Evolutionary conservation across 2,888 invertebrate genomes (phyloP).

Genomic region (Megamerina dolium): DNA sequence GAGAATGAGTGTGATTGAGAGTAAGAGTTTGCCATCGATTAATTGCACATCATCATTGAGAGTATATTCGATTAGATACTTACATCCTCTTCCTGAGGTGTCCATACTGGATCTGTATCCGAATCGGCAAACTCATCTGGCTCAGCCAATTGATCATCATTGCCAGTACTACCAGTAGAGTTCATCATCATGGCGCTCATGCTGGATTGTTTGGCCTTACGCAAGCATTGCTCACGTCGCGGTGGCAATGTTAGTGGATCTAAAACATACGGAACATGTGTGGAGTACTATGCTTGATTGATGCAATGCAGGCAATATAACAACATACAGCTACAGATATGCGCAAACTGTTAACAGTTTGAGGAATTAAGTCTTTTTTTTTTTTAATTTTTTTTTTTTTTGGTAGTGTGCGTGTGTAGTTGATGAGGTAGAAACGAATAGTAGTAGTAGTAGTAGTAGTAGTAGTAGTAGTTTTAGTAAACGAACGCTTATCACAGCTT

Average conservation of each 20-base stretch:
- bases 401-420: too few relatives aligned
- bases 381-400: too few relatives aligned
- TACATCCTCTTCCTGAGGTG: constrained; percentile 57
- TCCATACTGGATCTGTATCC: constrained; percentile 71
- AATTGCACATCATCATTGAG: constrained; percentile 7
- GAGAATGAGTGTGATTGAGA: background rate
- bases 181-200: constrained; percentile 52
- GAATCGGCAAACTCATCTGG: constrained; percentile 58
- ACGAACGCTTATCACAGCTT: too few relatives aligned
- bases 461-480: too few relatives aligned
- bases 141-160: constrained; percentile 54
- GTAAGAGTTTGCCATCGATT: background rate
- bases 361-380: too few relatives aligned
- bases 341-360: too few relatives aligned
- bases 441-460: too few relatives aligned
- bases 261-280: constrained; percentile 23
- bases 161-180: constrained; percentile 28
- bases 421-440: too few relatives aligned
- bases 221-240: constrained; percentile 57
- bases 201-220: constrained; percentile 63
- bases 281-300: too few relatives aligned
- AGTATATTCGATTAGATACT: constrained; percentile 21
- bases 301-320: too few relatives aligned
- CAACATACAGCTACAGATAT: too few relatives aligned
- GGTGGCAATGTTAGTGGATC: constrained; percentile 52